These are phyloP conservation scores for Lochmaea capreae DNA, from an alignment of 2,888 invertebrate genomes.

Conservation along the genomic window DNA sequence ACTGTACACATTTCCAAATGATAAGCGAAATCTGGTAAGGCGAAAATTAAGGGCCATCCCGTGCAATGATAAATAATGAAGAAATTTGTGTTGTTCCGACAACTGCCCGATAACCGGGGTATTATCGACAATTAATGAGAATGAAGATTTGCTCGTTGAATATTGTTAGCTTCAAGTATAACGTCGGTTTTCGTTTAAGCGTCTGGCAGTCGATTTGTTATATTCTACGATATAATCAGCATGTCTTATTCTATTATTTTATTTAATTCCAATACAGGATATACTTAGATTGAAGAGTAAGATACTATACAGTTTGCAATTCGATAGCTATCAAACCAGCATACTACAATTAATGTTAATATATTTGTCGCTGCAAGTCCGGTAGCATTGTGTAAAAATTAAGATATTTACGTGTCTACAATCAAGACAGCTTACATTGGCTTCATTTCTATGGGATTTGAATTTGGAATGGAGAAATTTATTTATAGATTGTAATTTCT, in stretches of 20 bases:
- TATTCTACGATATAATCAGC: slow-evolving; percentile 19
- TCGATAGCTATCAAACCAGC: slow-evolving; percentile 15
- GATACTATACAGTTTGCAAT: slow-evolving; percentile 13
- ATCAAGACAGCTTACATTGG: background rate
- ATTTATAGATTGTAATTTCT: too few relatives aligned
- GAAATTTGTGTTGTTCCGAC: slow-evolving; percentile 59
- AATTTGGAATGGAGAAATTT: too few relatives aligned
- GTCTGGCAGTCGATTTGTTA: slow-evolving; percentile 26
- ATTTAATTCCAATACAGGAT: slow-evolving; percentile 10
- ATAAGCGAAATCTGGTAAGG: slow-evolving; percentile 59
- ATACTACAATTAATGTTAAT: slow-evolving; percentile 10
- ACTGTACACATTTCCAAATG: slow-evolving; percentile 41
- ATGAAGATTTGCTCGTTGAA: slow-evolving; percentile 53
- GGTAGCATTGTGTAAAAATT: slow-evolving; percentile 11
- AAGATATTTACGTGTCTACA: slow-evolving; percentile 5
- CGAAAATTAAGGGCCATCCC: slow-evolving; percentile 61
- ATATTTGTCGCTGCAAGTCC: slow-evolving; percentile 16
- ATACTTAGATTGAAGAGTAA: slow-evolving; percentile 14
- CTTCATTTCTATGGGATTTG: background rate
- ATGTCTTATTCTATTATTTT: slow-evolving; percentile 17
- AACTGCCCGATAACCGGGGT: slow-evolving; percentile 59
- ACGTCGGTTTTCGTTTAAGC: slow-evolving; percentile 37
- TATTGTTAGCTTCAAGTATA: slow-evolving; percentile 40
- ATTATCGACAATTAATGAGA: slow-evolving; percentile 63
- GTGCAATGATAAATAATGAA: slow-evolving; percentile 63